Evolutionary conservation across 2,113 vertebrate genomes (phyloP).

Genomic region (Zonotrichia leucophrys): DNA sequence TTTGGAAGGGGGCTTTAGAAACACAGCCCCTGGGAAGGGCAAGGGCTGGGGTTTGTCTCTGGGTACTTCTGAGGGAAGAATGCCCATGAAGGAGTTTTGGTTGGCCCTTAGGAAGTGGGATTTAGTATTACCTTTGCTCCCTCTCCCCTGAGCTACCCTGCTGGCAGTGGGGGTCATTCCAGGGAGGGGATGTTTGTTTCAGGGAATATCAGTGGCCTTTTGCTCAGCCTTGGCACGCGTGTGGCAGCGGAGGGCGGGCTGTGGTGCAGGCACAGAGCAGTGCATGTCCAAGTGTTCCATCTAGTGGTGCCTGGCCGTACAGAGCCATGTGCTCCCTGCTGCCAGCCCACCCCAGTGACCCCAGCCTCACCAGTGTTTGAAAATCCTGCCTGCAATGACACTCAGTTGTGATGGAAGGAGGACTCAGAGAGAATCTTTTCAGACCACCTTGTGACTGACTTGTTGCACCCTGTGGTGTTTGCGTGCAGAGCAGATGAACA

Average conservation of each 20-base stretch:
- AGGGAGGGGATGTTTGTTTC: background rate
- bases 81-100: background rate
- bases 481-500: background rate
- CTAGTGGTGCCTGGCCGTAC: background rate
- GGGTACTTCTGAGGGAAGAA: background rate
- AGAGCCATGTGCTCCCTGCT: background rate
- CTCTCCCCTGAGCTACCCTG: background rate
- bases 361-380: background rate
- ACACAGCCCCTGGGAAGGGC: background rate
- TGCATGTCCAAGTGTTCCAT: background rate
- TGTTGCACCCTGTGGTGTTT: background rate
- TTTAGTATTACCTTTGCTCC: background rate
- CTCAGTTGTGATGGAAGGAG: background rate
- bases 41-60: background rate
- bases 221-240: background rate
- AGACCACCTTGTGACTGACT: background rate
- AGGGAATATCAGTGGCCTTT: background rate
- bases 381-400: background rate
- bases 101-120: background rate
- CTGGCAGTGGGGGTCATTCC: background rate
- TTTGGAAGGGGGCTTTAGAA: background rate
- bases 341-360: background rate
- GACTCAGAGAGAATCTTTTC: background rate
- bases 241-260: background rate
- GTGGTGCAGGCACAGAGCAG: background rate